Base-by-base conservation (phyloP, 2,888 invertebrate genomes). In the Drosophila kuntzei region DNA sequence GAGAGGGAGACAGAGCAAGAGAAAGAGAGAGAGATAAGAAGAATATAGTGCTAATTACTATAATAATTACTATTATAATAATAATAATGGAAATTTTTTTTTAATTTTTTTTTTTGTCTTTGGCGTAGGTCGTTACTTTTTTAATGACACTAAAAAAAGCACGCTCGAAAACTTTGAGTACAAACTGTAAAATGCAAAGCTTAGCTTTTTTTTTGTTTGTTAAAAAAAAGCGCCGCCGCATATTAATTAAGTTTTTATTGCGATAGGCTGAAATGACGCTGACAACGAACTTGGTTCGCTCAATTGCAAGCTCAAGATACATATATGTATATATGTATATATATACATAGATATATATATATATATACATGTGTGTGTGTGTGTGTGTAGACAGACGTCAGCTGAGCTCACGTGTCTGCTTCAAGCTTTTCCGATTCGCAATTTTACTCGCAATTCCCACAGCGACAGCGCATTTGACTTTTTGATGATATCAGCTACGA, bases 381-480 rank as follows among this genome's bases (percentile, higher is more conserved):
- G 27, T 44, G 36, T 20, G 43, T 57, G 34, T 46, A 36, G 20
- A 50, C 43, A 53, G 61, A 54, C 61, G 36, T 37, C 46, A 61
- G 54, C 54, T 14, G 27, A 25, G 59, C 77, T 77, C 77, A 76
- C 77, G 79, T 79, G 76, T 79, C 41, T 61, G 41, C 44, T 29
- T 34, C 72, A 72, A 76, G 72, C 80, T 76, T 76, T 80, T 75
- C 58, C 53, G 62, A 55, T n/a, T n/a, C n/a, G n/a, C n/a, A n/a
- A 59, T 71, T 80, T 73, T 41, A 47, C 74, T 47, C 63, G 61
- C 60, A 58, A 60, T 63, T 72, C 61, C 43, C 74, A 71, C 66
- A 70, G 46, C 57, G 51, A 29, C 46, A 50, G 32, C 29, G 9
- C 36, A 69, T 58, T 58, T 55, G 57, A 61, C 39, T 46, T 43